Percentiles rank a stretch among this genome's conserved stretches.
phyloP scores from a whole-genome alignment of 2,797 vertebrate species.

The Kryptolebias ocellatus region DNA sequence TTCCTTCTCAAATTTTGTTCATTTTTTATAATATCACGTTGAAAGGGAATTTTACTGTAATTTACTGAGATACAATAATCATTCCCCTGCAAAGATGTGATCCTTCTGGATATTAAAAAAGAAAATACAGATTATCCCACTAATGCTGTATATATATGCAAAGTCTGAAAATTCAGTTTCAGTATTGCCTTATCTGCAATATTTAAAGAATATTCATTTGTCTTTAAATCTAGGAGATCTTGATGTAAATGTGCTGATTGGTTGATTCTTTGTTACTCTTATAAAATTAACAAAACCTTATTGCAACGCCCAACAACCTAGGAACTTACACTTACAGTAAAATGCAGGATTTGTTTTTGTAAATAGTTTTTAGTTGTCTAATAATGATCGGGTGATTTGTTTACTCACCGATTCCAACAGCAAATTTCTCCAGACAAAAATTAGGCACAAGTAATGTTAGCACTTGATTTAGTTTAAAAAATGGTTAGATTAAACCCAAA shows the following conservation, averaged over 20 bases:
- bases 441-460: not conserved
- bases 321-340: no score
- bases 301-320: no score
- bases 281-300: no score
- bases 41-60: not conserved
- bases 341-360: no score
- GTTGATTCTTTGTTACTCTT: no score
- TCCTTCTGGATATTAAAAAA: not conserved
- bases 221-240: no score
- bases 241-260: no score
- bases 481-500: not conserved
- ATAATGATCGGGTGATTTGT: not conserved
- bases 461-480: not conserved
- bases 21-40: slow-evolving; percentile 6
- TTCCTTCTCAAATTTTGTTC: slow-evolving; percentile 2
- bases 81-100: not conserved
- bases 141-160: not conserved
- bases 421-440: not conserved
- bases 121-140: not conserved
- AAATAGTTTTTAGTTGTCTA: no score
- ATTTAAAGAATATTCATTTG: not conserved
- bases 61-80: not conserved
- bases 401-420: not conserved
- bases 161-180: not conserved
- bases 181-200: not conserved